These are phyloP conservation scores for Melopsittacus undulatus DNA, from an alignment of 2,797 vertebrate genomes.

Conservation along the genomic window DNA sequence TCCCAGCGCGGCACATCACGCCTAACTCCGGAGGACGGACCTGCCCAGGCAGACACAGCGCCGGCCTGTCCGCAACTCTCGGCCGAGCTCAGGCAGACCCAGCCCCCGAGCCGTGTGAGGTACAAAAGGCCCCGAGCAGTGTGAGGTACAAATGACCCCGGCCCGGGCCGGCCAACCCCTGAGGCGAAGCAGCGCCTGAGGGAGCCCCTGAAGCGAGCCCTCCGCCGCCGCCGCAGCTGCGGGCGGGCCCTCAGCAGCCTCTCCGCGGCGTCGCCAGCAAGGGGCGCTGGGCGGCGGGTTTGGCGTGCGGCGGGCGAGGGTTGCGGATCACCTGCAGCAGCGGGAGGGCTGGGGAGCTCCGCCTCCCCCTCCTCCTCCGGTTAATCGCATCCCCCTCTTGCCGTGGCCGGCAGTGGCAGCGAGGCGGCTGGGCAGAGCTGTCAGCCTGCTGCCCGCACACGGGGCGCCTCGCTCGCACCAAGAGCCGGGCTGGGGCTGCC, in stretches of 20 bases:
- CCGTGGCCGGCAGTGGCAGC: background rate
- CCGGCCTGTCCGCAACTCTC: rapidly evolving
- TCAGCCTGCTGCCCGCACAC: constrained; percentile 11
- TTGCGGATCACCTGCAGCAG: constrained; percentile 76
- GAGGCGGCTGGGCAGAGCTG: constrained; percentile 8
- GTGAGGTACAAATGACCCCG: background rate
- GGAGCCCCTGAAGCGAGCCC: background rate
- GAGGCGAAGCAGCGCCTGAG: background rate
- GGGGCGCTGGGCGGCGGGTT: constrained; percentile 69
- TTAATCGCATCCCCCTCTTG: constrained; percentile 40
- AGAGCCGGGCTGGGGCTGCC: constrained; percentile 27
- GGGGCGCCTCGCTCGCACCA: background rate
- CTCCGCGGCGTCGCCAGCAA: constrained; percentile 31
- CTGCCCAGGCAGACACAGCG: too few species aligned
- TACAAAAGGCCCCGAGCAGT: background rate
- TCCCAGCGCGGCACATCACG: rapidly evolving
- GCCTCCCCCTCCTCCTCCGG: constrained; percentile 26
- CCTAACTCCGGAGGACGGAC: background rate
- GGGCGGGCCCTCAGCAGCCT: background rate
- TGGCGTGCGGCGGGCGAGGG: constrained; percentile 28
- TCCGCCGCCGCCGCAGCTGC: background rate
- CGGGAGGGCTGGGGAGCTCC: constrained; percentile 61
- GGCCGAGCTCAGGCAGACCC: background rate
- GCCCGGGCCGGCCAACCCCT: background rate
- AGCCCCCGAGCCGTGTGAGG: rapidly evolving